These are phyloP conservation scores for Diadema setosum DNA, from an alignment of 35 echinoderm and acorn worm species.

Conservation along the genomic window DNA sequence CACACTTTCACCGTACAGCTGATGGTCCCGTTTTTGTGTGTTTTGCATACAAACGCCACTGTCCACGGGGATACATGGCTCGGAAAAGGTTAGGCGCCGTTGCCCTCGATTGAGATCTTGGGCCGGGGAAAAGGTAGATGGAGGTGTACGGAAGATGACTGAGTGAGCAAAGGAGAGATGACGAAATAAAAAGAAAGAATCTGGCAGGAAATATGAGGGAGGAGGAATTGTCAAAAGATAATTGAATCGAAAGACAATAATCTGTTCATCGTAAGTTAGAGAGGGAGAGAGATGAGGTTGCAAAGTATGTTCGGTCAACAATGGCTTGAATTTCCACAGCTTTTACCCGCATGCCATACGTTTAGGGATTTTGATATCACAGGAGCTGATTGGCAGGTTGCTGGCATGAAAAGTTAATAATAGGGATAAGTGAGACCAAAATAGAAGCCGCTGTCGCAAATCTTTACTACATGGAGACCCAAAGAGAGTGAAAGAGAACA, in stretches of 20 bases:
- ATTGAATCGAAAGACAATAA: background rate
- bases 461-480: too few species aligned
- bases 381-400: too few species aligned
- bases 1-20: background rate
- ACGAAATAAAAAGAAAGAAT: background rate
- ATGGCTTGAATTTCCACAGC: background rate
- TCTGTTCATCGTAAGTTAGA: background rate
- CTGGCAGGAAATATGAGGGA: background rate
- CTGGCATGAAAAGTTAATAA: too few species aligned
- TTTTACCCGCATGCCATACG: background rate
- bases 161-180: background rate
- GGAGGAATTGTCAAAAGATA: background rate
- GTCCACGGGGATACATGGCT: background rate
- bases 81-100: background rate
- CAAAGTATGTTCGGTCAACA: background rate
- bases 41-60: background rate
- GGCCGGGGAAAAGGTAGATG: background rate
- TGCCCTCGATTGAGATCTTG: background rate
- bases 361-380: too few species aligned
- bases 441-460: too few species aligned
- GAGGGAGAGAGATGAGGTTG: background rate
- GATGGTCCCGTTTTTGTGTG: background rate
- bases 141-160: background rate
- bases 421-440: too few species aligned
- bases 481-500: background rate